Evolutionary conservation across 2,888 invertebrate species (phyloP), one percentile per base, ranked within the genome.

Genomic region (Orgyia antiqua): DNA sequence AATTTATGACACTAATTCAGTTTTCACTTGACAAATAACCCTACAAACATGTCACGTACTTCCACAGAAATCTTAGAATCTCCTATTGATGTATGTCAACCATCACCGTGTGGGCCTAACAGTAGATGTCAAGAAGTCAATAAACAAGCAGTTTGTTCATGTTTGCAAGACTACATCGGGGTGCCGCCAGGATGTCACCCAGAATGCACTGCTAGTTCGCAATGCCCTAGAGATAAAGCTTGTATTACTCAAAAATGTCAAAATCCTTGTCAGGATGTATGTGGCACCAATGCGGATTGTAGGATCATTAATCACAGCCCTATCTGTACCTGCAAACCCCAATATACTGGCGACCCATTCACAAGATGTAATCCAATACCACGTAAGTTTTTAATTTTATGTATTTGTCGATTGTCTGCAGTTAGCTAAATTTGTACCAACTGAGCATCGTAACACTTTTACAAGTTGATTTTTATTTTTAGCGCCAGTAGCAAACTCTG

Each of bases 251-350:
- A 92, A 45, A 93, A 93, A 76, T 96, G 95, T 64, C 74, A 83
- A 27, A 89, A 94, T 68, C 95, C 95, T 20, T 95, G 95, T 50
- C 74, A 87, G 10, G 89, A 89, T 51, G 87, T 89, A 10, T 93
- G 92, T 67, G 93, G 92, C 10, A 79, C 82, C 59, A 90, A 91
- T 53, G 86, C 92, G 0, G 88, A 89, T 28, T 95, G 95, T 58
- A 88, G 90, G 59, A 92, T 93, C 7, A 90, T 92, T 31, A 93
- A 93, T 67, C 94, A 94, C 58, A 93, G 90, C 62, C 93, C 94
- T 5, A 90, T 93, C 52, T 95, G 95, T 66, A 89, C 89, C 43
- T 95, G 94, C 64, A 87, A 88, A 36, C 52, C 69, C 10, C 84
- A 78, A 21, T 89, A 89, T 48, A 91, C 91, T 19, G 93, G 93